Conservation (phyloP, 2,888 invertebrate species). For the Norana najaformis region DNA sequence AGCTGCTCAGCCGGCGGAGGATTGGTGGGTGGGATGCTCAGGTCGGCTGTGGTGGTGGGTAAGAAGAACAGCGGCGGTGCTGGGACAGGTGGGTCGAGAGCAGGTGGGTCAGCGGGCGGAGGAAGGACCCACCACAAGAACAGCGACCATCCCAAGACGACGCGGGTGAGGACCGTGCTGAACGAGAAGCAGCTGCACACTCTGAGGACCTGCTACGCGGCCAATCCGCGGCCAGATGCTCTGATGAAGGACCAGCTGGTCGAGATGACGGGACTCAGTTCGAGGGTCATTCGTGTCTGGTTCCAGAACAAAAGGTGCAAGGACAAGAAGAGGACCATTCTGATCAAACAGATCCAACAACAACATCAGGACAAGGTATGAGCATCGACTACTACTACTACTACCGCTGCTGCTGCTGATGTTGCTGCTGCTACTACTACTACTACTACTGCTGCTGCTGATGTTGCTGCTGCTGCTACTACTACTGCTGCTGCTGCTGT, state of each 20-base stretch:
- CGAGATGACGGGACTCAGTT: constrained; percentile 96
- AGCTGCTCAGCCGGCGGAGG: neutral
- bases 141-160: constrained; percentile 74
- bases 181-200: constrained; percentile 98
- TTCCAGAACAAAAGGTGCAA: constrained; percentile 74
- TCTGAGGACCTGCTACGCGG: constrained; percentile 92
- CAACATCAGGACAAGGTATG: constrained; percentile 71
- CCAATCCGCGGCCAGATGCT: constrained; percentile 97
- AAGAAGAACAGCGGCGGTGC: neutral
- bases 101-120: neutral
- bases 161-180: constrained; percentile 93
- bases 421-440: no score
- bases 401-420: no score
- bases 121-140: neutral
- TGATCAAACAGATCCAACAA: constrained; percentile 96
- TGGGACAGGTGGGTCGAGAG: neutral
- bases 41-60: neutral
- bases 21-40: neutral
- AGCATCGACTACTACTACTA: neutral
- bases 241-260: constrained; percentile 99
- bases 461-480: no score
- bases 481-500: no score
- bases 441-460: no score
- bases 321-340: constrained; percentile 76
- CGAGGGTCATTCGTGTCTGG: constrained; percentile 99